Evolutionary conservation across 2,797 vertebrate species (phyloP).

Genomic region (Siniperca obscura): DNA sequence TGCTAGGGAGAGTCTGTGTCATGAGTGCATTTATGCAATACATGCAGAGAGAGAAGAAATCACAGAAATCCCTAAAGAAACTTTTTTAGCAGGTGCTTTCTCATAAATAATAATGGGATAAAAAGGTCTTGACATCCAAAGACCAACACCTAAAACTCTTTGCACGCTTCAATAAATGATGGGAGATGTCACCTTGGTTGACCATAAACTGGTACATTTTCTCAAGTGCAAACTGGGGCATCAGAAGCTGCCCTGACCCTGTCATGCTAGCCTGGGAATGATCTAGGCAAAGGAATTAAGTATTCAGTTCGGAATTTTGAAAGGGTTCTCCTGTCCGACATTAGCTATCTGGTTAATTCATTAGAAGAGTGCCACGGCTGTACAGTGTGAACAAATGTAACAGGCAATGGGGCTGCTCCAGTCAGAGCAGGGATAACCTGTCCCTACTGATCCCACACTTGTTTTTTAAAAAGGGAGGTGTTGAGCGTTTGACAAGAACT

Average conservation of each 20-base stretch:
- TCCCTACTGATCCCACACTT: slow-evolving; percentile 19
- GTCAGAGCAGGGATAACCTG: slow-evolving; percentile 3
- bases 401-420: slow-evolving; percentile 14
- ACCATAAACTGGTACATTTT: not conserved
- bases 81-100: not conserved
- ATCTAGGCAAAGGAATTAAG: not conserved
- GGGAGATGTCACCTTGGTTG: slow-evolving; percentile 3
- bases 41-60: slow-evolving; percentile 1
- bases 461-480: slow-evolving; percentile 11
- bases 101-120: slow-evolving; percentile 26
- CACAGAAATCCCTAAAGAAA: slow-evolving; percentile 11
- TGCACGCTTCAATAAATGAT: slow-evolving; percentile 19
- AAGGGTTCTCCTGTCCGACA: slow-evolving; percentile 16
- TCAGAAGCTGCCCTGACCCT: not conserved
- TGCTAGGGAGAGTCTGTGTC: slow-evolving; percentile 4
- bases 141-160: slow-evolving; percentile 15
- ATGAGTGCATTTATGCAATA: slow-evolving; percentile 1
- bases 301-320: slow-evolving; percentile 24
- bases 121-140: slow-evolving; percentile 35
- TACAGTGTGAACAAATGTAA: slow-evolving; percentile 30
- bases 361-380: not conserved
- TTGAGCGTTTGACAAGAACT: slow-evolving; percentile 52
- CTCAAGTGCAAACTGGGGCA: not conserved
- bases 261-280: not conserved
- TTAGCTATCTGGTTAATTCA: slow-evolving; percentile 16